Evolutionary conservation across 2,888 invertebrate genomes (phyloP).

Genomic region (Troides helena): DNA sequence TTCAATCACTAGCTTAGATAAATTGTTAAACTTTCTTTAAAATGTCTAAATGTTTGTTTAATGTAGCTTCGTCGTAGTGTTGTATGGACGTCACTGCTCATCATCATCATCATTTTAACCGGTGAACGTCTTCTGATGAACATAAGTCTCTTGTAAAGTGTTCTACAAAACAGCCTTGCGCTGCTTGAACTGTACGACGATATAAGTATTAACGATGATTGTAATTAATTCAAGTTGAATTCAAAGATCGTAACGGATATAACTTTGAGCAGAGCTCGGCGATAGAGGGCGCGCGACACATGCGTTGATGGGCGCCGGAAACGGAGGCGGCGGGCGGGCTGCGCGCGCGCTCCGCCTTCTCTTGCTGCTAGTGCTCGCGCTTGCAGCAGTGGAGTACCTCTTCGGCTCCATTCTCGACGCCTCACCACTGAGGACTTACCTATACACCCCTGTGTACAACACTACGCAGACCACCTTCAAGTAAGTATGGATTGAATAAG

Average conservation of each 20-base stretch:
- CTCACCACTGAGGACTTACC: constrained; percentile 69
- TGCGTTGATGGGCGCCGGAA: constrained; percentile 72
- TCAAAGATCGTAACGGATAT: neutral
- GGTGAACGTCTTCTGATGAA: too few species aligned
- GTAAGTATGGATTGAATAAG: neutral
- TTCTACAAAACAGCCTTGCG: too few species aligned
- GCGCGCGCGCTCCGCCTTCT: constrained; percentile 75
- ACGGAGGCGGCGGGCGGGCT: constrained; percentile 71
- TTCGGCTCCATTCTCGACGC: constrained; percentile 83
- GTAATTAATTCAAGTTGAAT: neutral
- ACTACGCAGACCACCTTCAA: constrained; percentile 59
- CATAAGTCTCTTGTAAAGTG: too few species aligned
- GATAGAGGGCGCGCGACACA: constrained; percentile 47
- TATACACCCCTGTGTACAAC: constrained; percentile 72
- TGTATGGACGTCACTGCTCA: too few species aligned
- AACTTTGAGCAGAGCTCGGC: constrained; percentile 44
- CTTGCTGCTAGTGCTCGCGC: constrained; percentile 79
- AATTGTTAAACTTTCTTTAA: too few species aligned
- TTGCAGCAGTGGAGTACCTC: constrained; percentile 85
- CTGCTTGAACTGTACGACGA: too few species aligned
- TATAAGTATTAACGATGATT: too few species aligned
- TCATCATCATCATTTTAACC: too few species aligned
- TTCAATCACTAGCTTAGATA: too few species aligned
- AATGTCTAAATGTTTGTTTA: too few species aligned
- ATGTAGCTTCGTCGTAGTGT: too few species aligned